phyloP scores from a whole-genome alignment of 2,797 vertebrate genomes.

The Lepidocolaptes lacrymiger region DNA sequence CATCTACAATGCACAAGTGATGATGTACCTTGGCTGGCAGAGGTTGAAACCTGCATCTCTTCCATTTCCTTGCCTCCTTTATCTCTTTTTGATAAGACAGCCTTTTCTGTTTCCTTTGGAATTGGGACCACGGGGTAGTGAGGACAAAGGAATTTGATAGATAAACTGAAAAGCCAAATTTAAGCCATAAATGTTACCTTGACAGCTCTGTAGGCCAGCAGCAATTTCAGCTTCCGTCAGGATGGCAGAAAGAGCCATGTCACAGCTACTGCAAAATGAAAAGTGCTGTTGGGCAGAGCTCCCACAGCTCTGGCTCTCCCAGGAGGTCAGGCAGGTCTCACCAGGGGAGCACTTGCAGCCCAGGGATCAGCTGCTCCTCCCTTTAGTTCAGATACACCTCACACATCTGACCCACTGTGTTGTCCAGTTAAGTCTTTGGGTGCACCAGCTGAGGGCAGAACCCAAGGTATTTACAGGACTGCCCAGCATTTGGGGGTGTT shows the following conservation, averaged over 20 bases:
- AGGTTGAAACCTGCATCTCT: not conserved
- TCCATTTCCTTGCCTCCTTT: not conserved
- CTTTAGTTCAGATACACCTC: not conserved
- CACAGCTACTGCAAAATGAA: not conserved
- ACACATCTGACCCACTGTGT: not conserved
- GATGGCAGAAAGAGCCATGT: conserved; percentile 80
- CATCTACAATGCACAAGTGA: not conserved
- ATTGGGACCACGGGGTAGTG: not conserved
- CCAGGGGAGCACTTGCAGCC: not conserved
- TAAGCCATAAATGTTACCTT: conserved; percentile 74
- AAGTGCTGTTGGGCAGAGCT: not conserved
- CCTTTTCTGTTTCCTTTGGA: not conserved
- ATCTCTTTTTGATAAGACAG: not conserved
- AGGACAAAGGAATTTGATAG: not conserved
- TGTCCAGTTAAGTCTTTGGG: not conserved
- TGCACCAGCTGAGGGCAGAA: not conserved
- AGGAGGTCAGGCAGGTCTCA: not conserved
- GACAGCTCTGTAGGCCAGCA: conserved; percentile 79
- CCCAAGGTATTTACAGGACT: not conserved
- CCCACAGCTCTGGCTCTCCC: not conserved
- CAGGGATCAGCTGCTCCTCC: not conserved
- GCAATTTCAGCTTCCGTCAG: conserved; percentile 81
- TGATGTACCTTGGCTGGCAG: not conserved
- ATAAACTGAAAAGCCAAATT: not conserved
- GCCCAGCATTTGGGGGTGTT: accelerated